Evolutionary conservation across 2,113 vertebrate genomes (phyloP), one percentile per base, ranked within the genome.

Genomic region (Nasalis larvatus): DNA sequence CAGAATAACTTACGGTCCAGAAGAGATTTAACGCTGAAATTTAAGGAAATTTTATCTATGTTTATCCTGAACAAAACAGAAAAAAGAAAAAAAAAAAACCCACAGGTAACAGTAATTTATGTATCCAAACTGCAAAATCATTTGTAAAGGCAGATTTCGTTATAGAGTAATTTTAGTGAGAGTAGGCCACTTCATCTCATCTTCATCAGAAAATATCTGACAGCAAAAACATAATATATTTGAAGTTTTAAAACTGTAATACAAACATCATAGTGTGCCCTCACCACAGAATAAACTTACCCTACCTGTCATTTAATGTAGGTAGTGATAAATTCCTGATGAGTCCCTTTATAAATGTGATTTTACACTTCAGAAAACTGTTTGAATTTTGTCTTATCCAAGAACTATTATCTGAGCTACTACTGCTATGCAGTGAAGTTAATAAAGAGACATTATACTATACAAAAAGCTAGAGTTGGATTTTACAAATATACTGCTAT

Each of bases 11-110:
- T 98, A 98, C 95, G 88, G 68, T 92, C 96, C 97, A 99, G 98
- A 99, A 99, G 98, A 98, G 98, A 96, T 78, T 95, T 97, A 98
- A 98, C 99, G 98, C 99, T 99, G 93, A 35, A 96, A 96, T 82
- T 97, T 98, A 98, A 97, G 94, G 95, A 98, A 97, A 98, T 98
- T 90, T 98, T 97, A 92, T 96, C 95, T 97, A 58, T 98, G 96
- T 97, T 96, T 98, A 95, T 86, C 89, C n/a, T 96, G 91, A 98
- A 98, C 96, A 98, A 98, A 98, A 87, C 89, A 97, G 97, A 96
- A 78, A 35, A 8, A 17, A 63, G 27, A 63, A 13, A 63, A 32
- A 18, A 45, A 9, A 98, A 97, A 96, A 68, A 96, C 4, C 95
- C 80, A n/a, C 37, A 85, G 91, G 93, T 69, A 98, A 98, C 89